A percentile compares a stretch with the other conserved stretches of the same genome.
Conservation (phyloP, 2,113 vertebrate genomes). For the Chloroceryle aenea region DNA sequence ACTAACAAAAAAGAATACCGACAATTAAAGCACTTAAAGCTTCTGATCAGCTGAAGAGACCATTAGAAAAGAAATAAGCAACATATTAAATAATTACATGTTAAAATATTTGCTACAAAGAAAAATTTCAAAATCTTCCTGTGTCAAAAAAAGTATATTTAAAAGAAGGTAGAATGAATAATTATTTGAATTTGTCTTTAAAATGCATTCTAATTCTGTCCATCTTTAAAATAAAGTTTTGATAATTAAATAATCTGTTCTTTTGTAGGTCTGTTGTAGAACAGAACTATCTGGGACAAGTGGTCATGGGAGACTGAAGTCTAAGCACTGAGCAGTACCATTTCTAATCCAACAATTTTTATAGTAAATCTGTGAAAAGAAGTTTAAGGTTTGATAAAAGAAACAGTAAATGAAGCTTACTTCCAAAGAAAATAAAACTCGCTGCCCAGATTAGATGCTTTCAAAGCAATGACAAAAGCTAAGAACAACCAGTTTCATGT, state of each 20-base stretch:
- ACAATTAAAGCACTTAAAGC: no score
- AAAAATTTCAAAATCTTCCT: neutral
- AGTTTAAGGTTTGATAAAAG: neutral
- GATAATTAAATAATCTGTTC: neutral
- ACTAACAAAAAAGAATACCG: neutral
- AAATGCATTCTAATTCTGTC: neutral
- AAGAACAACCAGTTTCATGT: neutral
- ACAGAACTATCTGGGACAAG: neutral
- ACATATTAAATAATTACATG: neutral
- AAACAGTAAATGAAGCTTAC: neutral
- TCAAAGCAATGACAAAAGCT: neutral
- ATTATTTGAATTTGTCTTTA: neutral
- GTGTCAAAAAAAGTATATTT: neutral
- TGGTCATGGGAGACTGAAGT: neutral
- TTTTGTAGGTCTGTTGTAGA: neutral
- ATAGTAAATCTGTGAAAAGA: neutral
- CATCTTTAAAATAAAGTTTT: neutral
- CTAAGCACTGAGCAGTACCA: neutral
- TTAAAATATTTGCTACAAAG: neutral
- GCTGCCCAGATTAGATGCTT: neutral
- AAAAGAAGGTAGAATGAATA: neutral
- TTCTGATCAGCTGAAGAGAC: neutral
- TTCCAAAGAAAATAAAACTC: slow-evolving; percentile 1
- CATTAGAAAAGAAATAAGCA: neutral
- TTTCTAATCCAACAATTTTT: neutral